Evolutionary conservation across 1,140 invertebrate genomes (phyloP).

Genomic region (Conopomorpha cramerella): DNA sequence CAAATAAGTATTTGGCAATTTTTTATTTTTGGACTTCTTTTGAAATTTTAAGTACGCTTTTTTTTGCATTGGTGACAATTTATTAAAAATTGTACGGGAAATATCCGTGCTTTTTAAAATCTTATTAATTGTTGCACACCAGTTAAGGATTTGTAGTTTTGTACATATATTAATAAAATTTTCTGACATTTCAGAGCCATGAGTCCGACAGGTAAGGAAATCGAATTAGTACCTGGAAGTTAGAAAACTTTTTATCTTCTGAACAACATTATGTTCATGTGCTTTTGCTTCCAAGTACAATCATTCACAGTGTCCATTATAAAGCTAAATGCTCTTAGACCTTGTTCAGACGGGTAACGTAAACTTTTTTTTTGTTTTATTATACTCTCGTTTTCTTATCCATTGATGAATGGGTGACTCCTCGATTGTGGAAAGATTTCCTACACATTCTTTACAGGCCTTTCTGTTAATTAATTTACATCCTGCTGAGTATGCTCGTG

Average conservation of each 20-base stretch:
- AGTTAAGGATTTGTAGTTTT: not conserved
- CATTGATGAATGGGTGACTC: slow-evolving; percentile 2
- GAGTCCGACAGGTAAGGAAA: not conserved
- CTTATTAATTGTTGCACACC: not conserved
- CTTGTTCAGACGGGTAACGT: slow-evolving; percentile 7
- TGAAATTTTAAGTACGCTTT: too few relatives aligned
- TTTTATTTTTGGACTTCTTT: too few relatives aligned
- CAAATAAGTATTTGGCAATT: too few relatives aligned
- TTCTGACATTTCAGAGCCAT: not conserved
- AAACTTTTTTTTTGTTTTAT: slow-evolving; percentile 4
- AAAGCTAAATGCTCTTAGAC: slow-evolving; percentile 3
- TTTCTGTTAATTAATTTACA: slow-evolving; percentile 10
- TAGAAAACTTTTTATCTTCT: not conserved
- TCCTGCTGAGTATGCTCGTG: slow-evolving; percentile 8
- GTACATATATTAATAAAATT: not conserved
- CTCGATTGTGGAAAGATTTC: slow-evolving; percentile 1
- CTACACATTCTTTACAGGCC: slow-evolving; percentile 5
- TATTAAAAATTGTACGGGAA: too few relatives aligned
- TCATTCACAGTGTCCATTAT: slow-evolving; percentile 4
- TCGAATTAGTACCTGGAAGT: not conserved
- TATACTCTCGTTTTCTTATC: slow-evolving; percentile 6
- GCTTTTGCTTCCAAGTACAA: slow-evolving; percentile 6
- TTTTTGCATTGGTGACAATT: too few relatives aligned
- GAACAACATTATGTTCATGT: not conserved
- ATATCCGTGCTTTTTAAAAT: not conserved